phyloP scores from a whole-genome alignment of 1,140 invertebrate genomes.

The Vanessa tameamea region DNA sequence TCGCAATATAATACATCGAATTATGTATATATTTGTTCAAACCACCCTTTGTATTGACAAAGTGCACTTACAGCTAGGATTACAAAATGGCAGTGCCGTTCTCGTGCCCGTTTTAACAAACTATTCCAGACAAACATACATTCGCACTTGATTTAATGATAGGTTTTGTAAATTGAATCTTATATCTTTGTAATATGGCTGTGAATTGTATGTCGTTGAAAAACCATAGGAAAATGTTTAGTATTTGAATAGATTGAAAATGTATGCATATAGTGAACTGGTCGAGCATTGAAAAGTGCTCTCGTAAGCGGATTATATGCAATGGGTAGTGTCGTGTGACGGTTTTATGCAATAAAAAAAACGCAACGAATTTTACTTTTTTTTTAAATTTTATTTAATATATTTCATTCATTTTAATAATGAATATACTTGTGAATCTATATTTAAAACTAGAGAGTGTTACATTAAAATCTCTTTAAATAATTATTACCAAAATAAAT shows the following conservation, averaged over 20 bases:
- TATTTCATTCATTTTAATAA: no score
- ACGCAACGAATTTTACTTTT: not conserved
- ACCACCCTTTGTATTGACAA: slow-evolving; percentile 56
- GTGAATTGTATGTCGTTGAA: slow-evolving; percentile 2
- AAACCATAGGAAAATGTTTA: slow-evolving; percentile 21
- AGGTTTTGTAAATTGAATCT: slow-evolving; percentile 30
- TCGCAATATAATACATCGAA: not conserved
- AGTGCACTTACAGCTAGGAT: slow-evolving; percentile 63
- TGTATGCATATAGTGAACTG: slow-evolving; percentile 38
- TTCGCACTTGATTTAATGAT: not conserved
- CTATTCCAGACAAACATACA: slow-evolving; percentile 35
- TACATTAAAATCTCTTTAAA: no score
- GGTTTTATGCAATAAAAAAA: slow-evolving; percentile 38
- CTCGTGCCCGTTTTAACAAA: slow-evolving; percentile 42
- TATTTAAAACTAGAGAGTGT: no score
- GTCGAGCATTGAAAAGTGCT: slow-evolving; percentile 63
- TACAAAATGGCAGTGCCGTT: slow-evolving; percentile 66
- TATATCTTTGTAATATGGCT: slow-evolving; percentile 28
- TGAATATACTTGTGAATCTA: no score
- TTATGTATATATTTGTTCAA: not conserved
- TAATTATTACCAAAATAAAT: no score
- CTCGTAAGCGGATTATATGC: slow-evolving; percentile 61
- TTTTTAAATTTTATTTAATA: not conserved
- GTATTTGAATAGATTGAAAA: slow-evolving; percentile 63
- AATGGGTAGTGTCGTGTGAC: slow-evolving; percentile 44